A percentile compares a stretch with the other conserved stretches of the same genome.
Evolutionary conservation across 2,797 vertebrate species (phyloP).

Genomic region (Psittacula echo): DNA sequence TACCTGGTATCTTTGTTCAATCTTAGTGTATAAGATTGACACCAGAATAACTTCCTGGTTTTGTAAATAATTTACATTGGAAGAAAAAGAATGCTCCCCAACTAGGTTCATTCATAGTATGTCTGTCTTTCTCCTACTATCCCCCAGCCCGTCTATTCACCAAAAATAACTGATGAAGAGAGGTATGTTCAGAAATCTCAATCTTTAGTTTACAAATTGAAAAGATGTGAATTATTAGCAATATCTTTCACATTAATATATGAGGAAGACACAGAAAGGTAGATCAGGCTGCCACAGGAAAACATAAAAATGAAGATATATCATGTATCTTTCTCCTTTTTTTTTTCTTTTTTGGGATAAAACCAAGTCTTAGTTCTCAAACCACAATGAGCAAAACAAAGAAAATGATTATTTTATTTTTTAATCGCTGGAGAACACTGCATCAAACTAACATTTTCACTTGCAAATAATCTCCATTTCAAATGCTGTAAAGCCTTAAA

Average conservation of each 20-base stretch:
- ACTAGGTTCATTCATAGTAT: not conserved
- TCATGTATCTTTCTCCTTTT: not conserved
- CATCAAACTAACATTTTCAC: not conserved
- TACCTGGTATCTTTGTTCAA: slow-evolving; percentile 42
- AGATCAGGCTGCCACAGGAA: slow-evolving; percentile 50
- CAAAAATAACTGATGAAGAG: not conserved
- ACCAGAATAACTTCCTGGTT: not conserved
- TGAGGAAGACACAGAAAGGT: slow-evolving; percentile 66
- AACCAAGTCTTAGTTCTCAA: slow-evolving; percentile 75
- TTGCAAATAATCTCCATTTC: not conserved
- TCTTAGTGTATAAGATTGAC: not conserved
- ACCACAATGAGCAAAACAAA: slow-evolving; percentile 81
- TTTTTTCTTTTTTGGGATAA: not conserved
- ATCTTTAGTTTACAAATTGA: slow-evolving; percentile 56
- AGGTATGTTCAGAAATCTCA: not conserved
- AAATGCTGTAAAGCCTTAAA: not conserved
- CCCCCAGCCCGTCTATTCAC: not conserved
- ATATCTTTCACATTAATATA: slow-evolving; percentile 68
- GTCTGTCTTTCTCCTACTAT: not conserved
- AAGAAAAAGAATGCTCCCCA: not conserved
- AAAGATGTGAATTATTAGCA: not conserved
- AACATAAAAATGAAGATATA: slow-evolving; percentile 46
- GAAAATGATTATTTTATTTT: not conserved
- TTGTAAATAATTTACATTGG: not conserved
- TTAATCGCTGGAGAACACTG: not conserved